These are phyloP conservation scores for Caenorhabditis macrosperma DNA, from an alignment of 2,888 invertebrate genomes.

Conservation along the genomic window DNA sequence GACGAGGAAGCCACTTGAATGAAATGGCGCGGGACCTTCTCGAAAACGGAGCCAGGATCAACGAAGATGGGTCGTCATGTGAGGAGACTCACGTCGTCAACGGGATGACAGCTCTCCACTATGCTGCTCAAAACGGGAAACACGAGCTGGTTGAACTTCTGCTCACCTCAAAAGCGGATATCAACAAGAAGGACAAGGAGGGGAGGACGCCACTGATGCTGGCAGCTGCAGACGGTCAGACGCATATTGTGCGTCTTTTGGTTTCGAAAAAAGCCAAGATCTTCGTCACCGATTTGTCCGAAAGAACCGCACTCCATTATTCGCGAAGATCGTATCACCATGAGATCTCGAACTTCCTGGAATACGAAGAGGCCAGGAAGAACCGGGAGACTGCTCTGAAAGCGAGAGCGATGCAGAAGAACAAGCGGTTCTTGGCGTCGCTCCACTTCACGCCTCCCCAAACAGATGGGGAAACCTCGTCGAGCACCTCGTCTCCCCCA, in stretches of 20 bases:
- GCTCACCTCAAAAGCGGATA: neutral
- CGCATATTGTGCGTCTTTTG: neutral
- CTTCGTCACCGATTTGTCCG: neutral
- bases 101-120: constrained; percentile 38
- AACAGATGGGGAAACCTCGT: too few species aligned
- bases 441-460: too few species aligned
- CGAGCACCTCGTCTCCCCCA: too few species aligned
- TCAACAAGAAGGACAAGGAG: constrained; percentile 23
- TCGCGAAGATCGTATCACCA: too few species aligned
- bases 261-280: neutral
- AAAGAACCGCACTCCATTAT: too few species aligned
- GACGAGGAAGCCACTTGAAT: neutral
- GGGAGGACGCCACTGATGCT: constrained; percentile 32
- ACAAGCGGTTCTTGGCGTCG: too few species aligned
- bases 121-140: constrained; percentile 7
- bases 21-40: constrained; percentile 11
- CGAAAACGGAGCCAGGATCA: constrained; percentile 17
- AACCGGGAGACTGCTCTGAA: too few species aligned
- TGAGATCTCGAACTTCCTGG: too few species aligned
- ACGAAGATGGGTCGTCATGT: constrained; percentile 18
- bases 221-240: constrained; percentile 29
- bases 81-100: constrained; percentile 7
- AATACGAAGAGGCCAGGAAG: too few species aligned
- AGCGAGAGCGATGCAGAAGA: too few species aligned
- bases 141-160: constrained; percentile 2